These are phyloP conservation scores for Nanorana parkeri DNA, from an alignment of 2,113 vertebrate genomes.

Conservation along the genomic window DNA sequence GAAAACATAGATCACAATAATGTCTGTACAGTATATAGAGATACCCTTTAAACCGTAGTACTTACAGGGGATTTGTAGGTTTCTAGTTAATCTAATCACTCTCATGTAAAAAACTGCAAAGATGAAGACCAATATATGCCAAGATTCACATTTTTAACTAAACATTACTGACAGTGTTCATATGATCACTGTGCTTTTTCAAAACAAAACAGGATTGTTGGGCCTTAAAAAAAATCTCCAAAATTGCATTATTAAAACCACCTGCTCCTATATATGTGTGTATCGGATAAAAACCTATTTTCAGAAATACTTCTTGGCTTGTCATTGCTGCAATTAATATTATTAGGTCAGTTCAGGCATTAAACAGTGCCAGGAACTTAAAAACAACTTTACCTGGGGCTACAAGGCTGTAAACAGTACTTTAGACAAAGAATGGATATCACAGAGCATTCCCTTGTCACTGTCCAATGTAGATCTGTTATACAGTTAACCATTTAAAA, in stretches of 20 bases:
- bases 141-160: conserved; percentile 16
- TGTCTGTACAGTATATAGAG: no score
- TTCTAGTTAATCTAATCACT: conserved; percentile 1
- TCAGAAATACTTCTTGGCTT: conserved; percentile 4
- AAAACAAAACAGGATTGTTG: conserved; percentile 24
- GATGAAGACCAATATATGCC: conserved; percentile 7
- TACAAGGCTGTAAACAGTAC: no score
- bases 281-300: not conserved
- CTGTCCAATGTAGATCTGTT: no score
- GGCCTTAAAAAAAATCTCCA: not conserved
- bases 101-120: conserved; percentile 11
- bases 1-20: no score
- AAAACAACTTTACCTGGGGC: no score
- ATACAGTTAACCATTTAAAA: no score
- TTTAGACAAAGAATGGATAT: no score
- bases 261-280: conserved; percentile 20
- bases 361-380: not conserved
- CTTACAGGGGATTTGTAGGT: not conserved
- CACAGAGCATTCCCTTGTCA: no score
- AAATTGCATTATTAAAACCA: conserved; percentile 38
- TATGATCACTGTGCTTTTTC: conserved; percentile 6
- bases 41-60: not conserved
- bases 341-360: not conserved
- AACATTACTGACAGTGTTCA: conserved; percentile 27
- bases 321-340: conserved; percentile 16